These are phyloP conservation scores for Chionodraco myersi DNA, from an alignment of 2,113 vertebrate genomes.

Conservation along the genomic window DNA sequence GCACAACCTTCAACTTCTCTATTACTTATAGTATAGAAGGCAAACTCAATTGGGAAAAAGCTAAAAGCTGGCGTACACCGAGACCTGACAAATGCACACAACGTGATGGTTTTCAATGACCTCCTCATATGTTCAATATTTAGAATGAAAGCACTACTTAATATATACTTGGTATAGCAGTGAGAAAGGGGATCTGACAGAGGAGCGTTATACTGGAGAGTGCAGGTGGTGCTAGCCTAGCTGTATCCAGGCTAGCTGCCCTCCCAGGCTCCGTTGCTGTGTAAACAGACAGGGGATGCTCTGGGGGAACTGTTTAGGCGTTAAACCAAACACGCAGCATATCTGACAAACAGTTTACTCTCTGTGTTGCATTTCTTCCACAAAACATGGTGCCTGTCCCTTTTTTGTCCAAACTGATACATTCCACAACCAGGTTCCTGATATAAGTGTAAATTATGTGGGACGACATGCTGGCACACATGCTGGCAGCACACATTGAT, in stretches of 20 bases:
- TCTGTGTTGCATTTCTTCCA: slow-evolving; percentile 73
- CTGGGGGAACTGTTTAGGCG: slow-evolving; percentile 81
- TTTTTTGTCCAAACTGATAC: slow-evolving; percentile 63
- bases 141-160: slow-evolving; percentile 15
- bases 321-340: slow-evolving; percentile 83
- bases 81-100: slow-evolving; percentile 2
- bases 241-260: slow-evolving; percentile 36
- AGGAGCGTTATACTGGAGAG: slow-evolving; percentile 29
- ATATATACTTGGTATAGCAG: background rate
- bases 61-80: background rate
- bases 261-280: slow-evolving; percentile 52
- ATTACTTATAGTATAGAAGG: background rate
- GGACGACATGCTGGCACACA: background rate
- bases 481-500: background rate
- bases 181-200: slow-evolving; percentile 4
- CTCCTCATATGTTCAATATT: slow-evolving; percentile 7
- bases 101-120: background rate
- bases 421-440: slow-evolving; percentile 65
- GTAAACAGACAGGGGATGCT: slow-evolving; percentile 80
- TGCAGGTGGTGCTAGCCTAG: slow-evolving; percentile 65
- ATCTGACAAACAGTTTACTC: slow-evolving; percentile 86
- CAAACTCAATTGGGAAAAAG: background rate
- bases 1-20: slow-evolving; percentile 29
- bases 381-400: slow-evolving; percentile 65
- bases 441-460: slow-evolving; percentile 44